Evolutionary conservation across 2,797 vertebrate species (phyloP), one percentile per base, ranked within the genome.

Genomic region (Epinephelus coioides): DNA sequence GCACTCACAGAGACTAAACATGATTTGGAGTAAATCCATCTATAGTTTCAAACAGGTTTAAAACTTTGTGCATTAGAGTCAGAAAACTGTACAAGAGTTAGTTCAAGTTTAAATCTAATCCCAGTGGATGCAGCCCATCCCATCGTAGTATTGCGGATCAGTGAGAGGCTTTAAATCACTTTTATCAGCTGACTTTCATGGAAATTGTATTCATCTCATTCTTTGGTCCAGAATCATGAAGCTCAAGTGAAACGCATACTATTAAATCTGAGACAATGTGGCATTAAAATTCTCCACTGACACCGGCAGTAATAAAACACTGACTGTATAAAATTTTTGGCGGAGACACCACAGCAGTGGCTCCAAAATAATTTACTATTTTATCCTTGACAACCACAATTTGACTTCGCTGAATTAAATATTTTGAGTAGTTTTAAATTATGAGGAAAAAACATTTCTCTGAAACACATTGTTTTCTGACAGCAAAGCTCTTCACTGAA

Each of bases 181-280:
- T 74, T 74, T 57, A 63, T 51, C 38, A 47, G 57, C 43, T 54
- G 18, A 23, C 67, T 44, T 25, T 76, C 27, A 59, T 79, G 53
- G 54, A 54, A 68, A 40, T 61, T 34, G n/a, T 27, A 8, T 69
- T 47, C 25, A 40, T 12, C 23, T 63, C 13, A 5, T 38, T 69
- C 23, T 46, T 27, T 6, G 66, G 8, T 44, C 18, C 11, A 30
- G 56, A 79, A 71, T 79, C 54, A 79, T 49, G 51, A 49, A 68
- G 56, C 25, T 25, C 9, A 21, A 10, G 1, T 72, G 44, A 63
- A 79, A 66, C 61, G 55, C 5, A 2, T 70, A 9, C 34, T 71
- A 61, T 50, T 9, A 62, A 47, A 50, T 27, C 27, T 19, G 49
- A 61, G 38, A 51, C 12, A 6, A 49, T 21, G 21, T 51, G 53